These are phyloP conservation scores for Vanacampus margaritifer DNA, from an alignment of 2,113 vertebrate genomes.

Conservation along the genomic window DNA sequence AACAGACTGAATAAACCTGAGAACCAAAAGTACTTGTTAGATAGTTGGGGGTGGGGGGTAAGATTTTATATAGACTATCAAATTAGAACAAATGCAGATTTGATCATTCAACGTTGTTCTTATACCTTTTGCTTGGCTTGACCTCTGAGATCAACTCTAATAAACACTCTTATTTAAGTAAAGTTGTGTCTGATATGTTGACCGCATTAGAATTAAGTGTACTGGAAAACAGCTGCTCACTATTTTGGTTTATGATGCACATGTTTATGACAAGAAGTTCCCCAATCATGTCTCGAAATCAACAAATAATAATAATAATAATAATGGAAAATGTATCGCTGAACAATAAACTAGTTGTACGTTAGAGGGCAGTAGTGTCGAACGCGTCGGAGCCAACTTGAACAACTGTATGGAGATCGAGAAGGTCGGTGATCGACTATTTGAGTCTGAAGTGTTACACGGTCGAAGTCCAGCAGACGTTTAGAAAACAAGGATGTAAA, in stretches of 20 bases:
- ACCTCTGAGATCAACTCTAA: slow-evolving; percentile 34
- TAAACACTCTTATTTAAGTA: slow-evolving; percentile 23
- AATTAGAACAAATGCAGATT: background rate
- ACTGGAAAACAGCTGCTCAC: background rate
- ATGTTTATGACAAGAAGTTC: background rate
- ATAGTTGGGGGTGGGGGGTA: background rate
- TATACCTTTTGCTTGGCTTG: slow-evolving; percentile 36
- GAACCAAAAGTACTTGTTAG: background rate
- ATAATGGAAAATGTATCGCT: no score
- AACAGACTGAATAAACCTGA: slow-evolving; percentile 8
- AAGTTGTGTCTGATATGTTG: slow-evolving; percentile 12
- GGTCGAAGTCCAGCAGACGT: slow-evolving; percentile 27
- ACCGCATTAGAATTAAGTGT: background rate
- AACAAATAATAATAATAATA: no score
- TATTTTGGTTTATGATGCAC: no score
- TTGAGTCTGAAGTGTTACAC: slow-evolving; percentile 12
- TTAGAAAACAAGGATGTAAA: background rate
- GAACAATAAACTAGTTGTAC: background rate
- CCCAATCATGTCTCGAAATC: no score
- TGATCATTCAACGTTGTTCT: slow-evolving; percentile 41
- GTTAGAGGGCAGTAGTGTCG: background rate
- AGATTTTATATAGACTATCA: background rate
- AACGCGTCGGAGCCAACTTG: background rate
- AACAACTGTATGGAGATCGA: background rate
- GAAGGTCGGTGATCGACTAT: background rate